Base-by-base conservation (phyloP, 2,888 invertebrate genomes). In the Eumerus sabulonum region DNA sequence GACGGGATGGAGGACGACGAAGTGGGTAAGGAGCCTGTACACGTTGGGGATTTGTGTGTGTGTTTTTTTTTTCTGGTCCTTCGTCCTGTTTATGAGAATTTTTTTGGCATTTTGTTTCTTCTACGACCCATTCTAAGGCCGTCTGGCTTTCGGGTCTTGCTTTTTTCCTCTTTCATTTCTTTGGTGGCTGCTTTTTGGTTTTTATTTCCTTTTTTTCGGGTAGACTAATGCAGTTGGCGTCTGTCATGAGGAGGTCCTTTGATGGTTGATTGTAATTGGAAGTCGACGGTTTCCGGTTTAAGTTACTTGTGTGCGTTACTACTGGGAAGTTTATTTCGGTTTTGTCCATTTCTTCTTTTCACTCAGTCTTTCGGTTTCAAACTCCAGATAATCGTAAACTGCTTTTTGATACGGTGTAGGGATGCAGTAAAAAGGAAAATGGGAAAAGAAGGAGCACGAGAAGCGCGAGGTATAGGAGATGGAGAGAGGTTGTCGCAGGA, bases 1-100 rank as follows among this genome's bases (percentile, higher is more conserved):
- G 7, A 27, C 27, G 27, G 7, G 7, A 7, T 27, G 27, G 27
- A 27, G 27, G 7, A 27, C n/a, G 27, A 27, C 27, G 27, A 27
- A 27, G 27, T 27, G 2, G 2, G 27, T 27, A 4, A 40, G 72
- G 42, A 19, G 48, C 38, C 12, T 67, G 79, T 82, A 83, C 84
- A 84, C 83, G 85, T 84, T 84, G 83, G 83, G n/a, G 83, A 83
- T 84, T 83, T 11, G 5, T 40, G 1, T 40, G 11, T 40, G 3
- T 40, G 3, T 40, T 40, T 40, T 40, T 5, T 9, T 11, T 40
- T 85, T 83, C 83, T 84, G 85, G 83, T 64, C 16, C 50, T 51
- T 51, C 38, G 16, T 19, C 35, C 14, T 4, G 7, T 27, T n/a
- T n/a, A n/a, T n/a, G n/a, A n/a, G n/a, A 27, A 4, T 27, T 27